A percentile compares a stretch with the other conserved stretches of the same genome.
Evolutionary conservation across 2,113 vertebrate species (phyloP).

Genomic region (Cisticola juncidis): DNA sequence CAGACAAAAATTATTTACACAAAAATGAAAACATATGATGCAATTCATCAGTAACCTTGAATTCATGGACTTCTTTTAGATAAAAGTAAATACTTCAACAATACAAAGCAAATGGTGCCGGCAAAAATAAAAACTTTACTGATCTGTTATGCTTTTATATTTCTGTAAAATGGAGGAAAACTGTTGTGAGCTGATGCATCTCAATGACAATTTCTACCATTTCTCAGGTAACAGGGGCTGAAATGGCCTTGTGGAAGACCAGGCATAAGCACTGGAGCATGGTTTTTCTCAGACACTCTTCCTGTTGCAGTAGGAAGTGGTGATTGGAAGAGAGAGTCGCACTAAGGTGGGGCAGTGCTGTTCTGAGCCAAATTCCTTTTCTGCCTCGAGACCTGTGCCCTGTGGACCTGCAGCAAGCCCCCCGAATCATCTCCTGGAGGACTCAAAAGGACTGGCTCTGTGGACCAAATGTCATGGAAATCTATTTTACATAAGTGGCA

Average conservation of each 20-base stretch:
- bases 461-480: not conserved
- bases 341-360: not conserved
- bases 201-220: not conserved
- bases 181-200: not conserved
- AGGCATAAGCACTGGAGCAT: not conserved
- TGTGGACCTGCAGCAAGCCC: not conserved
- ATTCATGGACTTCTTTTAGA: not conserved
- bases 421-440: accelerated
- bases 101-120: not conserved
- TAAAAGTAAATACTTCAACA: not conserved
- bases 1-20: not conserved
- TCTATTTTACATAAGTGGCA: not conserved
- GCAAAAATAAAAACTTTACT: not conserved
- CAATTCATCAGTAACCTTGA: not conserved
- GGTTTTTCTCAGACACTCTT: not conserved
- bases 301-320: accelerated
- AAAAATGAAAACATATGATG: not conserved
- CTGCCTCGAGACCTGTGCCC: not conserved
- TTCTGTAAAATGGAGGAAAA: not conserved
- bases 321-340: not conserved
- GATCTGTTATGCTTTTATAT: not conserved
- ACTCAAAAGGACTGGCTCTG: not conserved
- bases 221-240: not conserved
- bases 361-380: not conserved
- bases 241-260: not conserved